Base-by-base conservation (phyloP, 37 sponge, comb jelly and placozoan genomes). In the Ephydatia muelleri region DNA sequence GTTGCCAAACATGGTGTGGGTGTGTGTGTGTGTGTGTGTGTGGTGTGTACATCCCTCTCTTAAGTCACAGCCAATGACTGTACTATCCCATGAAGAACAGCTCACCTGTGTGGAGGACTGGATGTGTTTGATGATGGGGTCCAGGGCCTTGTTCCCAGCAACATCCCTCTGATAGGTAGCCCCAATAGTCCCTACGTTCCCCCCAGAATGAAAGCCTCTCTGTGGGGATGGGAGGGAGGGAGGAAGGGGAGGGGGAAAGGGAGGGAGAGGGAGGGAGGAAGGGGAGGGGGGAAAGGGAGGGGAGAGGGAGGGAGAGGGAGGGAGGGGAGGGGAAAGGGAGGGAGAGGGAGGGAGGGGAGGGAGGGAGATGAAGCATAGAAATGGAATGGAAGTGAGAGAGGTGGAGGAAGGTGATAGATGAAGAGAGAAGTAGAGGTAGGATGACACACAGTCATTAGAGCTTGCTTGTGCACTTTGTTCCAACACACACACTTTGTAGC, bases 131-230 rank as follows among this genome's bases (percentile, higher is more conserved):
- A 86, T 78, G n/a, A 80, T 57, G 27, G 34, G 37, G 2, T 87
- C 91, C 36, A 94, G 76, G 1, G 19, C 67, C 75, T 90, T 94
- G 75, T 88, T 83, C 14, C 28, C 49, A 25, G 82, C 82, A 37
- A 30, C 90, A 67, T 0, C 68, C 77, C 65, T 90, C 88, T 28
- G 73, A 85, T 23, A 94, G 81, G 70, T 88, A 94, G 75, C 85
- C 71, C 85, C 80, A 94, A 80, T 94, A 94, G 83, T 94, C 94
- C 6, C 85, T 73, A 26, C 91, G 68, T 22, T 94, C 94, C 13
- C 94, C 94, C 94, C 94, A 94, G 80, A 94, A 94, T 33, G 80
- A 90, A 21, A 88, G 35, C 77, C 85, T 90, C 73, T 94, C 94
- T 94, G 88, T 37, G 64, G 32, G 37, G 23, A 22, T 6, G 25